Base-by-base conservation (phyloP, 2,797 vertebrate genomes). In the Xiphophorus birchmanni region DNA sequence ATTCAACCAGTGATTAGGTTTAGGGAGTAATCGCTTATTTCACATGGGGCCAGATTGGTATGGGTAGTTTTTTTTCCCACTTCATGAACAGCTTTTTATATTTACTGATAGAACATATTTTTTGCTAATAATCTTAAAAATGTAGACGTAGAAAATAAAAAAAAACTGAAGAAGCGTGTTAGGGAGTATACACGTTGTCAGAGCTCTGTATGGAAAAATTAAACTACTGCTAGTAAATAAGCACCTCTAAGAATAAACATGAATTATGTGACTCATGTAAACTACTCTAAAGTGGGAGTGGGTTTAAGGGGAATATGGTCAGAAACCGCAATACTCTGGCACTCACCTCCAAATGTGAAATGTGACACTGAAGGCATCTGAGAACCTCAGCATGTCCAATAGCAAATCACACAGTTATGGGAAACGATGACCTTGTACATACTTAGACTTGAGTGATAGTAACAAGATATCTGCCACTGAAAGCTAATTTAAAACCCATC, bases 281-380 rank as follows among this genome's bases (percentile, higher is more conserved):
- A 80, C 74, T 37, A 17, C 26, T n/a, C 54, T 56, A 79, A 72
- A 74, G 77, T 82, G 54, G 54, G 78, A 74, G 77, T 81, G 54
- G 54, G 76, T 50, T 90, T 73, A 76, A 45, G 69, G 40, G 80
- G 52, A 87, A 81, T 77, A 48, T 82, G 44, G 86, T 83, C 86
- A 69, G 74, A 76, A 81, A 89, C 13, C 18, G n/a, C 45, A 48
- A 56, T 82, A 88, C 74, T 80, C 87, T 85, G 83, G 79, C 82
- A 82, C 52, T 77, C 71, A 73, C 54, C 83, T 75, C 67, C 79
- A 77, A 35, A 81, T 69, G 77, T 0, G 89, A 92, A 94, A 93
- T 65, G 81, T 82, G 92, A 95, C 81, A 90, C 92, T 84, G 77
- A 79, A 88, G 85, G 48, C 77, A 78, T 76, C 75, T 44, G 15